A percentile compares a stretch with the other conserved stretches of the same genome.
Evolutionary conservation across 1,140 invertebrate species (phyloP).

Genomic region (Radopholus similis): DNA sequence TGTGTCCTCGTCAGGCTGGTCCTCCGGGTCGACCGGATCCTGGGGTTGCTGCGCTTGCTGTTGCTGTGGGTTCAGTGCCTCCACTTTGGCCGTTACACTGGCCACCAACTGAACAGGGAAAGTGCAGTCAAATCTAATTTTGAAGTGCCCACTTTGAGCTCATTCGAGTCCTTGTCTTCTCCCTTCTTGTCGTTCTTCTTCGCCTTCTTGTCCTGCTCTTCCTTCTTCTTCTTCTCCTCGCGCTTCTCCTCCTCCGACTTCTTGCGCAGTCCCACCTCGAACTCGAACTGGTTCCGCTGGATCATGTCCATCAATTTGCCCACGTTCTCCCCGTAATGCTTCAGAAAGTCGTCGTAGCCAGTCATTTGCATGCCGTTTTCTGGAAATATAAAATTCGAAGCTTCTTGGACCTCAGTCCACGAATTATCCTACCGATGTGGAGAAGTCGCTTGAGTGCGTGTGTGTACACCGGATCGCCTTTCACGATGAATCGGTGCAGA

Average conservation of each 20-base stretch:
- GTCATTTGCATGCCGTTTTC: constrained; percentile 1
- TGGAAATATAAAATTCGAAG: background rate
- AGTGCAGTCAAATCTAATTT: background rate
- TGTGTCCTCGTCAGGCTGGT: no score
- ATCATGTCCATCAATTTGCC: background rate
- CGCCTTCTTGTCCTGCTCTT: background rate
- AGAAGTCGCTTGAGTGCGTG: background rate
- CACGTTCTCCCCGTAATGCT: background rate
- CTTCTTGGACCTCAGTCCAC: background rate
- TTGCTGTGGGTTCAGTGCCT: no score
- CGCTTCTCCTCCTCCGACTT: background rate
- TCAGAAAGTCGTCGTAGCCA: background rate
- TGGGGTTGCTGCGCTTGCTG: no score
- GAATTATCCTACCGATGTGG: background rate
- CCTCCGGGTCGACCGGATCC: no score
- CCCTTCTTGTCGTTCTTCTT: background rate
- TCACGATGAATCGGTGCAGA: background rate
- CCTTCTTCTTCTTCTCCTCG: background rate
- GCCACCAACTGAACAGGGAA: no score
- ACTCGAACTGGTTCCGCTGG: background rate
- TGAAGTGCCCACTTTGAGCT: background rate
- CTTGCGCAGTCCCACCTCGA: background rate
- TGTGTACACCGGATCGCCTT: background rate
- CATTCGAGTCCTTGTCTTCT: background rate
- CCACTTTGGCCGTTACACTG: no score